Evolutionary conservation across 2,113 vertebrate species (phyloP).

Genomic region (Anas platyrhynchos): DNA sequence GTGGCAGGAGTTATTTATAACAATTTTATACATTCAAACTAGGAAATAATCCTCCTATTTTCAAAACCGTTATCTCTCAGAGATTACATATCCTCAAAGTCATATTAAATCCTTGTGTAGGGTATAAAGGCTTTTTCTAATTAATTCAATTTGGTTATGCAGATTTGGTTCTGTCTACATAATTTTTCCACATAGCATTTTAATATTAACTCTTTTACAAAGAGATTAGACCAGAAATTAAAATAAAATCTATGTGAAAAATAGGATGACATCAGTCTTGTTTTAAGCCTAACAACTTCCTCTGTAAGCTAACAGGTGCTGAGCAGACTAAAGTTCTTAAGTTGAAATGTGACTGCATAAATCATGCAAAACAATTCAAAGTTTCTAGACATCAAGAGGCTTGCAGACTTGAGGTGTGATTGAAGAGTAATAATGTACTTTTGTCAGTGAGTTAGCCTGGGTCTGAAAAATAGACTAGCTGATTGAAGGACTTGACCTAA

Average conservation of each 20-base stretch:
- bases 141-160: conserved; percentile 77
- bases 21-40: conserved; percentile 58
- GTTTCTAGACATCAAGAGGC: conserved; percentile 55
- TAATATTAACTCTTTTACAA: conserved; percentile 15
- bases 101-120: conserved; percentile 57
- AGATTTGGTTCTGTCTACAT: conserved; percentile 63
- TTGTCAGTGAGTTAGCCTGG: conserved; percentile 39
- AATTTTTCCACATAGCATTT: conserved; percentile 31
- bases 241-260: conserved; percentile 27
- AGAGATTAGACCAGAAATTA: conserved; percentile 27
- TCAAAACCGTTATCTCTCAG: conserved; percentile 65
- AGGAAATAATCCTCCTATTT: conserved; percentile 70
- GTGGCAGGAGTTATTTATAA: conserved; percentile 58
- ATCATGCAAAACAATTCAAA: conserved; percentile 57
- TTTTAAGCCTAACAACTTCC: conserved; percentile 9
- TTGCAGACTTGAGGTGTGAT: conserved; percentile 56
- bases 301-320: conserved; percentile 22
- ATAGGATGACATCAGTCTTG: not conserved
- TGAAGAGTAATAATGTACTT: conserved; percentile 63
- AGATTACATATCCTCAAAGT: conserved; percentile 70
- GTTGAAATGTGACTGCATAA: conserved; percentile 53
- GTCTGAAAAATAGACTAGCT: conserved; percentile 66
- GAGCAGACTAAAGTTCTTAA: conserved; percentile 32
- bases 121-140: conserved; percentile 66
- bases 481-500: conserved; percentile 68